Evolutionary conservation across 2,888 invertebrate species (phyloP).

Genomic region (Tenthredo amoena): DNA sequence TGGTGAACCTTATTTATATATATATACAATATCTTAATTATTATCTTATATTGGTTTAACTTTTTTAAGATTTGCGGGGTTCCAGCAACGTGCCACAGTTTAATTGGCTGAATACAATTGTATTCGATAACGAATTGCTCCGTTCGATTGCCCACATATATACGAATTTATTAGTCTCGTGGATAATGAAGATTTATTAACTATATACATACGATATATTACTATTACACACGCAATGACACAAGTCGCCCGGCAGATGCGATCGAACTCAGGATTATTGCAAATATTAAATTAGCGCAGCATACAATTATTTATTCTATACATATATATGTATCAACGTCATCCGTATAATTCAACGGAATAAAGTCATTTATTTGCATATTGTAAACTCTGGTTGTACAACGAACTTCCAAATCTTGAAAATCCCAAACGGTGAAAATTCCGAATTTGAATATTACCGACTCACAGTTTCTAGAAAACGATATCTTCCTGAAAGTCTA

Average conservation of each 20-base stretch:
- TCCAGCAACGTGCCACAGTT: constrained; percentile 13
- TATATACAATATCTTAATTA: background rate
- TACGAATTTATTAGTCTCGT: constrained; percentile 22
- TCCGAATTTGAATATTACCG: too few relatives aligned
- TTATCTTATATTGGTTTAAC: constrained; percentile 6
- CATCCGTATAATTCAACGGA: too few relatives aligned
- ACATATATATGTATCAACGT: too few relatives aligned
- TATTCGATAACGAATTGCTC: constrained; percentile 27
- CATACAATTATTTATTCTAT: background rate
- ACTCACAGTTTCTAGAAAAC: too few relatives aligned
- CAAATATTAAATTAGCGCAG: background rate
- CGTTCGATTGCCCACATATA: constrained; percentile 20
- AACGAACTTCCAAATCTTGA: too few relatives aligned
- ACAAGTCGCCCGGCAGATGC: background rate
- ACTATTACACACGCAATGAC: background rate
- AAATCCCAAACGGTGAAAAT: too few relatives aligned
- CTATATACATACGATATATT: background rate
- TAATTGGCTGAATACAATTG: constrained; percentile 32
- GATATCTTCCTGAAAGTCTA: too few relatives aligned
- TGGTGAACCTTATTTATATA: background rate
- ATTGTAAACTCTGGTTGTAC: too few relatives aligned
- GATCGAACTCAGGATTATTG: background rate
- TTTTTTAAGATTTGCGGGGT: constrained; percentile 5
- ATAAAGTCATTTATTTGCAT: too few relatives aligned
- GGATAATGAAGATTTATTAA: constrained; percentile 36